Evolutionary conservation across 1,140 invertebrate species (phyloP).

Genomic region (Drosophila jambulina): DNA sequence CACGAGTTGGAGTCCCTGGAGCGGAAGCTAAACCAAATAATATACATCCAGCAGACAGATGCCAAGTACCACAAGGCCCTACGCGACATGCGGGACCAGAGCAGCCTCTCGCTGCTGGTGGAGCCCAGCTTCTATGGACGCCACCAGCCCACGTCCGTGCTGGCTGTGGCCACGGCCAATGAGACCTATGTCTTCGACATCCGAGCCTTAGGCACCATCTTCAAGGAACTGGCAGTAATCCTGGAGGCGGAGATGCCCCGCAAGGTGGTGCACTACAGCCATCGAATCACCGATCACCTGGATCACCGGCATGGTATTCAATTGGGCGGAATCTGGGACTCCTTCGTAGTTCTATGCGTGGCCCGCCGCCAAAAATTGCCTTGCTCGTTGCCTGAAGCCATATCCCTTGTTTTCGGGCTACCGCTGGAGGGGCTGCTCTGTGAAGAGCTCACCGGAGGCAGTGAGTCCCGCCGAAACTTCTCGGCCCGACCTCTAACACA

Average conservation of each 20-base stretch:
- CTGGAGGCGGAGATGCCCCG: constrained; percentile 39
- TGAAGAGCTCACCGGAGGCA: constrained; percentile 34
- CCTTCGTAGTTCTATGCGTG: constrained; percentile 54
- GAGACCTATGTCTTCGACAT: constrained; percentile 59
- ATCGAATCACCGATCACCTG: constrained; percentile 54
- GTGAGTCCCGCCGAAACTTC: constrained; percentile 42
- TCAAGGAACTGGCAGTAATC: constrained; percentile 29
- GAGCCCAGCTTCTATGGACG: constrained; percentile 67
- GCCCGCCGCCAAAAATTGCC: constrained; percentile 19
- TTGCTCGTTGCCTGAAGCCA: constrained; percentile 40
- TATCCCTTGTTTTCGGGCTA: constrained; percentile 37
- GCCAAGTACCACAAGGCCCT: constrained; percentile 42
- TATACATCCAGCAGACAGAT: constrained; percentile 51
- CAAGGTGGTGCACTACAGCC: constrained; percentile 63
- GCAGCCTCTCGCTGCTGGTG: constrained; percentile 45
- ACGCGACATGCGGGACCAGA: constrained; percentile 46
- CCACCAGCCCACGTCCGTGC: constrained; percentile 31
- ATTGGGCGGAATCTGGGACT: constrained; percentile 51
- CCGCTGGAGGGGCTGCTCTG: constrained; percentile 37
- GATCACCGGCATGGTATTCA: constrained; percentile 28
- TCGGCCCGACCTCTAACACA: constrained; percentile 33
- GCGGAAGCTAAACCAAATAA: constrained; percentile 32
- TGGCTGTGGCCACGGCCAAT: constrained; percentile 54
- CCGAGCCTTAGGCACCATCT: constrained; percentile 42
- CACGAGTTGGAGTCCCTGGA: constrained; percentile 31